phyloP scores from a whole-genome alignment of 2,797 vertebrate species.

The Natrix natrix region DNA sequence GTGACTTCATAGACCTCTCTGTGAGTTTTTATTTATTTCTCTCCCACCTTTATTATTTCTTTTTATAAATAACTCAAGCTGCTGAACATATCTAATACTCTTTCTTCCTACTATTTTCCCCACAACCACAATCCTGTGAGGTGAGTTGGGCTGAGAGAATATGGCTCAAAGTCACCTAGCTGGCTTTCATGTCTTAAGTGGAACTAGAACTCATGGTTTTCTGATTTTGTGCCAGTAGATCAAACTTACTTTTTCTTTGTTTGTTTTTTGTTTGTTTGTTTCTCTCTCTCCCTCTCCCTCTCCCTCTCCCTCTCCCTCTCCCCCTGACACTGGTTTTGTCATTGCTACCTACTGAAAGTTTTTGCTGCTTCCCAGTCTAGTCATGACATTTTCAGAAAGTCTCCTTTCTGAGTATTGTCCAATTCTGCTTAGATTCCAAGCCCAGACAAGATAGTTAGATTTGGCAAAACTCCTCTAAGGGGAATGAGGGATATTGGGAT shows the following conservation, averaged over 20 bases:
- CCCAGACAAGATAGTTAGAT: background rate
- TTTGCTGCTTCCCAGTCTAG: background rate
- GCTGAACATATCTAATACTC: background rate
- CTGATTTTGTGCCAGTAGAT: background rate
- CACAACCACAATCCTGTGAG: background rate
- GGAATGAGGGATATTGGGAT: background rate
- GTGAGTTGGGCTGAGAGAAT: background rate
- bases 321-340: background rate
- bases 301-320: background rate
- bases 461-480: background rate
- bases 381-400: background rate
- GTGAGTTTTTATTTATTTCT: background rate
- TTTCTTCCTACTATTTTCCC: background rate
- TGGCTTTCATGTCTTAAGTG: background rate
- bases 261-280: no score
- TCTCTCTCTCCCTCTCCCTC: fast-evolving
- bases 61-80: background rate
- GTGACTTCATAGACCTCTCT: background rate
- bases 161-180: background rate
- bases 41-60: background rate
- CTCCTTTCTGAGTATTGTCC: background rate
- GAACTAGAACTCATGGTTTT: background rate
- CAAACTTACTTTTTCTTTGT: no score
- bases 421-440: background rate
- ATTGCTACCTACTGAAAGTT: background rate